phyloP scores from a whole-genome alignment of 2,113 vertebrate species.

The Esox niger region DNA sequence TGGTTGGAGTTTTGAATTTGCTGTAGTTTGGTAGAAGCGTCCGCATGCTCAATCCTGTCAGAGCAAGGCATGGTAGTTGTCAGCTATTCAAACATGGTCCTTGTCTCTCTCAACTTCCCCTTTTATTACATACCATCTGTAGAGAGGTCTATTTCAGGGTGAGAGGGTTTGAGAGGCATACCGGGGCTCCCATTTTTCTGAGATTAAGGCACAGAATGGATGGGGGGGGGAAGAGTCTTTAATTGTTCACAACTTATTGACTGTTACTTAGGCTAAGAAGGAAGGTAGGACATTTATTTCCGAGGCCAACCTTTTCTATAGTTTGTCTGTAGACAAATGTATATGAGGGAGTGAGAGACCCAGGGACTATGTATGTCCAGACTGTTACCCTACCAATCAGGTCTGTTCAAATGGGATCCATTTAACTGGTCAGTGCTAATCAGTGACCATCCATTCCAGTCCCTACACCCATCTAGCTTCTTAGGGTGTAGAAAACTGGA shows the following conservation, averaged over 20 bases:
- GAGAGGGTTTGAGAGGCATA: constrained; percentile 16
- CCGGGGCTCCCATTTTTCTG: neutral
- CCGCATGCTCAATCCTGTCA: neutral
- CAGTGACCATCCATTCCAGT: constrained; percentile 30
- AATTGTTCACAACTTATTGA: constrained; percentile 45
- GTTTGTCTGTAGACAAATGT: constrained; percentile 37
- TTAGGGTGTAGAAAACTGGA: neutral
- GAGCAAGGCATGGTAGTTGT: constrained; percentile 30
- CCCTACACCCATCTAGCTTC: neutral
- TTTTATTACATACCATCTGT: constrained; percentile 37
- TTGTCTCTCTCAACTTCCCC: constrained; percentile 35
- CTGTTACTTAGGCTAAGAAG: constrained; percentile 14
- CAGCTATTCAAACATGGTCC: constrained; percentile 30
- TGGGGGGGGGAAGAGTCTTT: constrained; percentile 19
- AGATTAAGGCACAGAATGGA: neutral
- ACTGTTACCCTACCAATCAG: constrained; percentile 14
- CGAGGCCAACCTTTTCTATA: neutral
- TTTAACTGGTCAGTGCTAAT: constrained; percentile 35
- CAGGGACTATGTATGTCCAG: constrained; percentile 55
- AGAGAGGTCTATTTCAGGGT: neutral
- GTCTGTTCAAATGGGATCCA: constrained; percentile 46
- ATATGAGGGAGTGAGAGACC: constrained; percentile 36
- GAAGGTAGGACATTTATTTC: neutral
- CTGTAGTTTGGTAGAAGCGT: no score
- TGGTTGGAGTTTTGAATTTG: no score